These are phyloP conservation scores for Mythimna ferrago DNA, from an alignment of 2,888 invertebrate species.

Conservation along the genomic window DNA sequence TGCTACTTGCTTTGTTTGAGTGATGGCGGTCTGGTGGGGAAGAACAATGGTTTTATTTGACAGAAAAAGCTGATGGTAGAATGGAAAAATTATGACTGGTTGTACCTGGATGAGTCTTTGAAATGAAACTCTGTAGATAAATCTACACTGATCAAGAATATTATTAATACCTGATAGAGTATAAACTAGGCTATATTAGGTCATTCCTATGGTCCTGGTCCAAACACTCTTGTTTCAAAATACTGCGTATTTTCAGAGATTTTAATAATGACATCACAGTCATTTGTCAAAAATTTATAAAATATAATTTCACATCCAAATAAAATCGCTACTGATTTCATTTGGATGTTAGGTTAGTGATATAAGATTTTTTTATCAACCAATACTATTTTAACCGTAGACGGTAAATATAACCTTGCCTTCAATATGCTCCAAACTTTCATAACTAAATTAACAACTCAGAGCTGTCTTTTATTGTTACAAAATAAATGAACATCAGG, in stretches of 20 bases:
- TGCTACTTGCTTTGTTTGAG: constrained; percentile 33
- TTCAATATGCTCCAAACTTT: no score
- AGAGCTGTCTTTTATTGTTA: neutral
- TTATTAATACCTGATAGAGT: no score
- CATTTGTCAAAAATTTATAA: no score
- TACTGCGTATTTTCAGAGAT: no score
- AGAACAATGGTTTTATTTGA: constrained; percentile 3
- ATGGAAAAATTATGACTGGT: neutral
- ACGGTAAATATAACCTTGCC: neutral
- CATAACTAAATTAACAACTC: constrained; percentile 12
- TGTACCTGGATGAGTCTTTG: neutral
- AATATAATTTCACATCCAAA: neutral
- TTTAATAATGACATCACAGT: no score
- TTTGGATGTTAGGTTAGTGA: no score
- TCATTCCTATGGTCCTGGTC: no score
- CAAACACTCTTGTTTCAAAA: no score
- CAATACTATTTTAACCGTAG: no score
- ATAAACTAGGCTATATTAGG: no score
- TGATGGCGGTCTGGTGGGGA: constrained; percentile 6
- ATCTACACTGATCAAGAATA: no score
- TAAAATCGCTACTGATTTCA: neutral
- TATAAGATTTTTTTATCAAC: neutral
- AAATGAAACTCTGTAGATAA: neutral
- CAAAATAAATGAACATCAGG: neutral
- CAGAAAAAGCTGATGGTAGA: neutral